Conservation (phyloP, 2,797 vertebrate genomes). For the Tenualosa ilisha region DNA sequence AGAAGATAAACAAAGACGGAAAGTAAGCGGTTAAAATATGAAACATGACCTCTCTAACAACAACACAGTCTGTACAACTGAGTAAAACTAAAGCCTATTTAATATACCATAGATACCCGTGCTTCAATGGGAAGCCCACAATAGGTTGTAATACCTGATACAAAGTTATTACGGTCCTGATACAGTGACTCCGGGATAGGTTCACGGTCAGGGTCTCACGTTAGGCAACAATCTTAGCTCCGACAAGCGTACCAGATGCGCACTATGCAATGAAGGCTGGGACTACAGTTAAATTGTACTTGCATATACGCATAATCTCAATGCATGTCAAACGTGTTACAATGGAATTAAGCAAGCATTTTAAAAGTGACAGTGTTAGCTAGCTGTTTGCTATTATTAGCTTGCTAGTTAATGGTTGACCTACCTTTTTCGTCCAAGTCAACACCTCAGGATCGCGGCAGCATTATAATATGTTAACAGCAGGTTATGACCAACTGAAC, state of each 20-base stretch:
- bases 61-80: too few species aligned
- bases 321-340: neutral
- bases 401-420: neutral
- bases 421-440: neutral
- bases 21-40: neutral
- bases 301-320: neutral
- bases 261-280: neutral
- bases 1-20: constrained; percentile 38
- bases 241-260: neutral
- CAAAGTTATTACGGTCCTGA: too few species aligned
- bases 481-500: neutral
- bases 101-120: too few species aligned
- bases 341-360: neutral
- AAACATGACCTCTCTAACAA: neutral
- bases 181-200: neutral
- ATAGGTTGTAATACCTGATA: too few species aligned
- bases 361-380: constrained; percentile 2
- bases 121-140: too few species aligned
- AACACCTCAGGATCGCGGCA: constrained; percentile 17
- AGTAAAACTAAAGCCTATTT: too few species aligned
- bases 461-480: neutral
- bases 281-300: neutral
- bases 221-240: neutral
- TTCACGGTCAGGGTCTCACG: neutral
- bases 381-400: neutral